These are phyloP conservation scores for Drosophila subobscura DNA, from an alignment of 1,140 invertebrate species.

Conservation along the genomic window DNA sequence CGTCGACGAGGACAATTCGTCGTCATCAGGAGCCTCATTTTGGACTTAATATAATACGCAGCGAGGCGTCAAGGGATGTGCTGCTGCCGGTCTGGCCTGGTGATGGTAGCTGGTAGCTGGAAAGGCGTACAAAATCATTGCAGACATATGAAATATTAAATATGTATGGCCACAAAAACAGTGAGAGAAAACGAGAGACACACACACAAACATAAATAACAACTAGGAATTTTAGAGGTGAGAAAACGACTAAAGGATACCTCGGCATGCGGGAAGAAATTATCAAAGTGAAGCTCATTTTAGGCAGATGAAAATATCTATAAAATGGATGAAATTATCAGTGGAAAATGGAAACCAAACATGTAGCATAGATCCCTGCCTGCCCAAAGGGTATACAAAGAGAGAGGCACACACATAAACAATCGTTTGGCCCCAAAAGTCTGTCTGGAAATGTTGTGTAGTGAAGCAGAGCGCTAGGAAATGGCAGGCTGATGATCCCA, in stretches of 20 bases:
- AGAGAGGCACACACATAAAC: constrained; percentile 58
- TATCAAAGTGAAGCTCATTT: no score
- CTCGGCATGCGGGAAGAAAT: no score
- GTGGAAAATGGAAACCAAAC: no score
- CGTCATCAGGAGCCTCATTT: constrained; percentile 80
- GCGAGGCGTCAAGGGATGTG: constrained; percentile 62
- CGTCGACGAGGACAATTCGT: constrained; percentile 73
- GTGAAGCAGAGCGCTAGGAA: constrained; percentile 74
- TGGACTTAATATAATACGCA: constrained; percentile 81
- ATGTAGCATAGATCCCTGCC: no score
- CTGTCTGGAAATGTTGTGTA: constrained; percentile 67
- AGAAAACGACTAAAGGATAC: no score
- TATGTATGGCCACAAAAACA: constrained; percentile 64
- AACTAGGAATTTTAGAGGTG: no score
- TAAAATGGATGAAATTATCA: no score
- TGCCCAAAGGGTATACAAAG: constrained; percentile 9
- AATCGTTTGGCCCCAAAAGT: constrained; percentile 74
- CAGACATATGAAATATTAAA: constrained; percentile 83
- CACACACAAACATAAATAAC: not conserved
- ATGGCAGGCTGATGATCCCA: constrained; percentile 83
- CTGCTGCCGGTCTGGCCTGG: constrained; percentile 9
- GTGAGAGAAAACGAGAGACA: constrained; percentile 14
- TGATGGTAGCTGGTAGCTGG: constrained; percentile 17
- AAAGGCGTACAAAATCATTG: constrained; percentile 75
- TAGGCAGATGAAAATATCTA: no score